Percentiles rank a stretch among this genome's conserved stretches.
phyloP scores from a whole-genome alignment of 2,797 vertebrate species.

The Simalia tracyae region DNA sequence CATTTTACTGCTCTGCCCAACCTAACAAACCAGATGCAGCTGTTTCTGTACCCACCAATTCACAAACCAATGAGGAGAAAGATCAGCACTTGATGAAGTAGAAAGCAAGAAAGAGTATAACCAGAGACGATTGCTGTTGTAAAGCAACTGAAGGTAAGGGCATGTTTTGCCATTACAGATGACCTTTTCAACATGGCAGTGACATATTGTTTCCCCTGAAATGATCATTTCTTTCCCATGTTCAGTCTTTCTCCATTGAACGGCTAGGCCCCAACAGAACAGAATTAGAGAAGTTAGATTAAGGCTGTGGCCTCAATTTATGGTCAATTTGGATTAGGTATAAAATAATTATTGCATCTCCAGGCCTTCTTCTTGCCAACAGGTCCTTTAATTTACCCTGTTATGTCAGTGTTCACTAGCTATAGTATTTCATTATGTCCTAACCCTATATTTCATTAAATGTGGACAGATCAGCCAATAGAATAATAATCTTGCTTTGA shows the following conservation, averaged over 20 bases:
- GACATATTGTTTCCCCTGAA: background rate
- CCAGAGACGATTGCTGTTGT: background rate
- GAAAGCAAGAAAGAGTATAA: background rate
- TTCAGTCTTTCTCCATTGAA: background rate
- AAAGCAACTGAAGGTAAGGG: background rate
- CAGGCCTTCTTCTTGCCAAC: background rate
- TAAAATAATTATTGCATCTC: background rate
- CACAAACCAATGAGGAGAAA: background rate
- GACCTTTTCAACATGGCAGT: background rate
- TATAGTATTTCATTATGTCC: background rate
- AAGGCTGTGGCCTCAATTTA: background rate
- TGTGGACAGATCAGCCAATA: constrained; percentile 28
- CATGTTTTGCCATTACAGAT: background rate
- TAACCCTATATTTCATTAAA: constrained; percentile 2
- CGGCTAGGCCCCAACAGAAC: background rate
- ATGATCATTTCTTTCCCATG: background rate
- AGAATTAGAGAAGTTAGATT: background rate
- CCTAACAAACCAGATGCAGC: background rate
- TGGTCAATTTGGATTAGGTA: background rate
- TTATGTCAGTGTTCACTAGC: background rate
- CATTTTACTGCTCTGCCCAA: background rate
- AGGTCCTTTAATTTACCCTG: background rate
- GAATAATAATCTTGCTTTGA: constrained; percentile 52
- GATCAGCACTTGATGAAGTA: background rate
- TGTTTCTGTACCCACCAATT: background rate